A percentile compares a stretch with the other conserved stretches of the same genome.
phyloP scores from a whole-genome alignment of 92 coral and sea anemone species.

The Heliopora coerulea region DNA sequence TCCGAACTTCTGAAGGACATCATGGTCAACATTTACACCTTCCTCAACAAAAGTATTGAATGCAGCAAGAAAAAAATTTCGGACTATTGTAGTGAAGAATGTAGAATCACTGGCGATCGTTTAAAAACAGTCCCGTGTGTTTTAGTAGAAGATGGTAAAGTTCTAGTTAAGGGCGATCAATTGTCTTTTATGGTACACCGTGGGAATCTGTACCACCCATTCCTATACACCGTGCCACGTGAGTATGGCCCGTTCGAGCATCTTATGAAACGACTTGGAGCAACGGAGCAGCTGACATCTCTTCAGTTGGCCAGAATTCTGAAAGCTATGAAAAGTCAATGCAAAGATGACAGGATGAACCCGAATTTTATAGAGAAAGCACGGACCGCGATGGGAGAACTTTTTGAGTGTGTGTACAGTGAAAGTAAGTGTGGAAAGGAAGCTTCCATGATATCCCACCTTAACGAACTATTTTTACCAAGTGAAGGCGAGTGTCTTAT shows the following conservation, averaged over 20 bases:
- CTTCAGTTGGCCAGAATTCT: slow-evolving; percentile 40
- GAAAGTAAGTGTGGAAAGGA: slow-evolving; percentile 3
- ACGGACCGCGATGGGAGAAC: slow-evolving; percentile 28
- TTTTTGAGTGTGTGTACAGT: slow-evolving; percentile 33
- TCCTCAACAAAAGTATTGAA: slow-evolving; percentile 30
- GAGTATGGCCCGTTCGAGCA: slow-evolving; percentile 36
- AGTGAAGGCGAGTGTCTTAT: slow-evolving; percentile 83
- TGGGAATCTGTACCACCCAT: slow-evolving; percentile 36
- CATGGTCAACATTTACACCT: slow-evolving; percentile 62
- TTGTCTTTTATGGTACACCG: slow-evolving; percentile 18
- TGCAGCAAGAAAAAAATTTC: not conserved
- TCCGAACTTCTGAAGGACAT: slow-evolving; percentile 7
- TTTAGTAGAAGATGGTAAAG: slow-evolving; percentile 46
- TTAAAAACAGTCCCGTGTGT: slow-evolving; percentile 51
- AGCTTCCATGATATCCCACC: slow-evolving; percentile 45
- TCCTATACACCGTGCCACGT: slow-evolving; percentile 45
- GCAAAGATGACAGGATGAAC: slow-evolving; percentile 16
- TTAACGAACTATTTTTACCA: slow-evolving; percentile 76
- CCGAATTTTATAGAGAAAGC: slow-evolving; percentile 38
- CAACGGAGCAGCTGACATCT: slow-evolving; percentile 35
- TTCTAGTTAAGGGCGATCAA: slow-evolving; percentile 43
- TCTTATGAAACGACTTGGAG: slow-evolving; percentile 41
- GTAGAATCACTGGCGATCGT: slow-evolving; percentile 28
- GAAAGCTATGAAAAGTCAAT: slow-evolving; percentile 31
- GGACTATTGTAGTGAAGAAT: slow-evolving; percentile 27